Percentiles rank a stretch among this genome's conserved stretches.
Conservation (phyloP, 2,888 invertebrate genomes). For the Creontiades dilutus region DNA sequence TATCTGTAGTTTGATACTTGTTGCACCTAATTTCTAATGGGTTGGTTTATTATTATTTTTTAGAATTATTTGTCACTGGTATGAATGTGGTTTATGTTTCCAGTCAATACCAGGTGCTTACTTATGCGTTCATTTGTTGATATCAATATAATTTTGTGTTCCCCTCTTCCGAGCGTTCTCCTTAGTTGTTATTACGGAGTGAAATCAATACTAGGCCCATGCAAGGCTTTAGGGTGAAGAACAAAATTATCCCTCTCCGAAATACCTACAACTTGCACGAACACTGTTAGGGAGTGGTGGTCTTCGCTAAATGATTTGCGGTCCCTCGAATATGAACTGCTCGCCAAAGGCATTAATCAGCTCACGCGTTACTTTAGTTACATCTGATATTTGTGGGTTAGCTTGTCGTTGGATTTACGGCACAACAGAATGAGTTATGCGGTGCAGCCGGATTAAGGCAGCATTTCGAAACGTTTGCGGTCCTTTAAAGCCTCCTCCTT, state of each 20-base stretch:
- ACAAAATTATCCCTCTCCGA: neutral
- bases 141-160: no score
- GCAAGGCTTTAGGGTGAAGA: neutral
- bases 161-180: no score
- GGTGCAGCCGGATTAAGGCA: constrained; percentile 62
- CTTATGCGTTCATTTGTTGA: no score
- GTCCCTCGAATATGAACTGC: constrained; percentile 44
- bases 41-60: no score
- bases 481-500: constrained; percentile 59
- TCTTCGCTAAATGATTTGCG: constrained; percentile 57
- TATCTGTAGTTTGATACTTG: no score
- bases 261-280: neutral
- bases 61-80: no score
- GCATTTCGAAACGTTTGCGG: constrained; percentile 65
- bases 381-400: constrained; percentile 63
- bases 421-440: constrained; percentile 55
- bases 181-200: neutral
- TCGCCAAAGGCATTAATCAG: constrained; percentile 60
- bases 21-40: no score
- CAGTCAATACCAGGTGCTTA: no score
- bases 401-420: constrained; percentile 58
- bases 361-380: constrained; percentile 51
- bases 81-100: no score
- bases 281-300: neutral
- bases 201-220: neutral